These are phyloP conservation scores for Ophioninae sp. DNA, from an alignment of 2,888 invertebrate species.

Conservation along the genomic window DNA sequence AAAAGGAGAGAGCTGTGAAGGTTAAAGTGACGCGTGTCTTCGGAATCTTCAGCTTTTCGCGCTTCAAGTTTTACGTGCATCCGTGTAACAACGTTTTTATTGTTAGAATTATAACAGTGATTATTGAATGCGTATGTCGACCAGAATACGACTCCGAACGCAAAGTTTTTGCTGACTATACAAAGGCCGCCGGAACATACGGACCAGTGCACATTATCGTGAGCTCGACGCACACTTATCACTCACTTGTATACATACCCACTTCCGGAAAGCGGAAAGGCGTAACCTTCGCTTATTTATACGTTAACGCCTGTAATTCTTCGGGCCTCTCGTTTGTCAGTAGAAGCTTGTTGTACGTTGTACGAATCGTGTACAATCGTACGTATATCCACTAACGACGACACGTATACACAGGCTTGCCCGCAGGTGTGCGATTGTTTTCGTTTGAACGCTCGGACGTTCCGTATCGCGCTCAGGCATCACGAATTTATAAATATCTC, in stretches of 20 bases:
- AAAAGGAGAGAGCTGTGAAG: no score
- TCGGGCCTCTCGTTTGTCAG: not conserved
- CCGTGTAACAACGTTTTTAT: no score
- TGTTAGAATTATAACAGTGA: no score
- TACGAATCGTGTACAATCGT: not conserved
- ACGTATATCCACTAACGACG: not conserved
- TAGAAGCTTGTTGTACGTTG: not conserved
- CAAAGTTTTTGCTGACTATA: conserved; percentile 14
- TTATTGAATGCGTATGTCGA: no score
- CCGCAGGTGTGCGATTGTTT: not conserved
- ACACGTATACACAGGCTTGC: no score
- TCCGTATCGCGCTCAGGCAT: conserved; percentile 43
- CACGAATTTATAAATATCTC: conserved; percentile 18
- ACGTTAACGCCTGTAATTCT: not conserved
- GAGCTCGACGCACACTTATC: conserved; percentile 8
- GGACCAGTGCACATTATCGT: conserved; percentile 36
- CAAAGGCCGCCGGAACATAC: conserved; percentile 37
- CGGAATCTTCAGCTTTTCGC: no score
- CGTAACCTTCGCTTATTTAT: not conserved
- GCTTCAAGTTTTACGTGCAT: no score
- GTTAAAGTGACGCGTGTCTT: no score
- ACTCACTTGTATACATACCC: not conserved
- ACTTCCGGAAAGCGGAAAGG: conserved; percentile 4
- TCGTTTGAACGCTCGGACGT: conserved; percentile 8
- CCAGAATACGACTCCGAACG: not conserved